phyloP scores from a whole-genome alignment of 1,140 invertebrate species.

The Leptopilina boulardi region DNA sequence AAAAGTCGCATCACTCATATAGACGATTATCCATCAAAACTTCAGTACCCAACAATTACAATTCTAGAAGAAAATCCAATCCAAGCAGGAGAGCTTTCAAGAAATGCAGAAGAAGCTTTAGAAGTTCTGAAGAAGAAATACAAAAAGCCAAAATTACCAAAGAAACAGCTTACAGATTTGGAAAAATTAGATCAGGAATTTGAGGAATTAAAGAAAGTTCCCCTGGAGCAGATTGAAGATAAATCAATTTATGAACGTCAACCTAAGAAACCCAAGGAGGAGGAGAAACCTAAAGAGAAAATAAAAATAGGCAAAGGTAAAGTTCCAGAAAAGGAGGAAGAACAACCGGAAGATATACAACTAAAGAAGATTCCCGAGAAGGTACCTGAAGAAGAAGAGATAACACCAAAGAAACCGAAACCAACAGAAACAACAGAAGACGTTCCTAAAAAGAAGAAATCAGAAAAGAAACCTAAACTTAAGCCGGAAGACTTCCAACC shows the following conservation, averaged over 20 bases:
- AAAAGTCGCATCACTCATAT: slow-evolving; percentile 80
- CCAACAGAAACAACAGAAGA: slow-evolving; percentile 58
- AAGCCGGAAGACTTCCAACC: slow-evolving; percentile 70
- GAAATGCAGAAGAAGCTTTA: slow-evolving; percentile 83
- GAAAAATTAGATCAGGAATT: slow-evolving; percentile 78
- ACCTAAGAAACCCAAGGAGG: slow-evolving; percentile 68
- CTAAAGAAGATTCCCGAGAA: slow-evolving; percentile 71
- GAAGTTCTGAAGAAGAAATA: slow-evolving; percentile 79
- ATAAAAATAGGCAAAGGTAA: slow-evolving; percentile 75
- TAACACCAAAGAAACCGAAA: slow-evolving; percentile 59
- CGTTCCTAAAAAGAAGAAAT: slow-evolving; percentile 59
- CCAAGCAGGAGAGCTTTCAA: slow-evolving; percentile 81
- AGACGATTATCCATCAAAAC: slow-evolving; percentile 78
- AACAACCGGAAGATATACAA: slow-evolving; percentile 71
- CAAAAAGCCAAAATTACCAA: slow-evolving; percentile 72
- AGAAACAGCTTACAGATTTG: slow-evolving; percentile 72
- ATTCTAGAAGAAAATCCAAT: slow-evolving; percentile 76
- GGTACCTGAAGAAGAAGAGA: slow-evolving; percentile 63
- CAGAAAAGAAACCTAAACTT: slow-evolving; percentile 59
- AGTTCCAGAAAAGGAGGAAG: slow-evolving; percentile 74
- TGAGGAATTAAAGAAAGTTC: slow-evolving; percentile 79
- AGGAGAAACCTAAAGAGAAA: slow-evolving; percentile 71
- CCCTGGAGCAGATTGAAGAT: slow-evolving; percentile 70
- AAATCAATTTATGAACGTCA: slow-evolving; percentile 69
- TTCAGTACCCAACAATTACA: slow-evolving; percentile 75